Evolutionary conservation across 2,113 vertebrate genomes (phyloP), one percentile per base, ranked within the genome.

Genomic region (Dromaius novaehollandiae): DNA sequence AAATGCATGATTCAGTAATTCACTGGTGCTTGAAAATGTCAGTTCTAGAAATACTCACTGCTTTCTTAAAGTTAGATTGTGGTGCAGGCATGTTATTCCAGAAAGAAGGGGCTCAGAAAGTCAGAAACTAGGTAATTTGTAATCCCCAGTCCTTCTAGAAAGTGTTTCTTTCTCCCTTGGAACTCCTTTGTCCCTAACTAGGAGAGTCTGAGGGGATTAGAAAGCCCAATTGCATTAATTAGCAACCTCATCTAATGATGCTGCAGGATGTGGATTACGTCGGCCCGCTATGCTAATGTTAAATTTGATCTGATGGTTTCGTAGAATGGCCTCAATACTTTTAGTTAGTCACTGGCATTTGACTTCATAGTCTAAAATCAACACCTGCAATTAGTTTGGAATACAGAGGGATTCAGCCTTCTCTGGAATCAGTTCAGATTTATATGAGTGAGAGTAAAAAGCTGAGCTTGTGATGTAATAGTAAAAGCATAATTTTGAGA

Each of bases 1-100:
- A 68, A 90, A 86, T 64, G 95, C 90, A 63, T 91, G 94, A 96
- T 93, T 96, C 87, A 94, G 55, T 91, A 95, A 92, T 68, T 86
- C 95, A 86, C 63, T 89, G 91, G 79, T 91, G 89, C 91, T 96
- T 95, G 89, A 95, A 95, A 97, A 97, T 95, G 95, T 91, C 95
- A 96, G 68, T 78, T 97, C 91, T 95, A 91, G 94, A 96, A 97
- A 95, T 68, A 81, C 20, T 51, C 42, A 28, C 18, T 68, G 24
- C 16, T 89, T 96, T 86, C 64, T 68, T 88, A 71, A 90, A 88
- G 25, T 75, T 86, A n/a, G 46, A n/a, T n/a, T 91, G 64, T 60
- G 21, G 38, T 20, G 80, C 3, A 19, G 66, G 15, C 69, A 48
- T 24, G 24, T 86, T 82, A 77, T 25, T 56, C 51, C 38, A 86